These are phyloP conservation scores for Caenorhabditis parvicauda DNA, from an alignment of 2,888 invertebrate species.

Conservation along the genomic window DNA sequence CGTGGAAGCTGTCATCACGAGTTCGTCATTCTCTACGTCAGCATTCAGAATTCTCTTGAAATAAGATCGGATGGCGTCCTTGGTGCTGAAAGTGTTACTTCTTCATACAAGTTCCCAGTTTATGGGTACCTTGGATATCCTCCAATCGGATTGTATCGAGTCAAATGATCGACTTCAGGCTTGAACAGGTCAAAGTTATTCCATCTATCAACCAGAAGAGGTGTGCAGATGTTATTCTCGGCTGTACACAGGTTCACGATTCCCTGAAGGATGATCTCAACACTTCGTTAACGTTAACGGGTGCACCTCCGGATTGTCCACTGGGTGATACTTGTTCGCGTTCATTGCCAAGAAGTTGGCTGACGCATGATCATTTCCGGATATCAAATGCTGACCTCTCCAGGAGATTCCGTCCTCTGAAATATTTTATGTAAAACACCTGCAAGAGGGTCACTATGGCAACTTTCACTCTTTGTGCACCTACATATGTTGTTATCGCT, in stretches of 20 bases:
- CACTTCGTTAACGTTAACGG: not conserved
- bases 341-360: constrained; percentile 29
- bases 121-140: constrained; percentile 30
- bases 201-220: constrained; percentile 37
- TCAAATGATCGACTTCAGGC: constrained; percentile 28
- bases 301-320: constrained; percentile 13
- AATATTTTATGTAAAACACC: no score
- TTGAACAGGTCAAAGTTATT: constrained; percentile 28
- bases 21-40: constrained; percentile 16
- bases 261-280: constrained; percentile 21
- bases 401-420: constrained; percentile 19
- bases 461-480: no score
- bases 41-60: constrained; percentile 33
- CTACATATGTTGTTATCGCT: no score
- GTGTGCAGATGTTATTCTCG: constrained; percentile 47
- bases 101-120: not conserved
- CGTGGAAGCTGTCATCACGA: constrained; percentile 42
- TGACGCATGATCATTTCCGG: constrained; percentile 22
- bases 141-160: constrained; percentile 39
- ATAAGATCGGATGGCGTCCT: constrained; percentile 26
- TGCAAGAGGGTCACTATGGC: no score
- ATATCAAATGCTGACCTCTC: constrained; percentile 19
- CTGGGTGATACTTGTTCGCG: constrained; percentile 22
- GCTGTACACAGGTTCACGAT: constrained; percentile 50
- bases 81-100: constrained; percentile 6